Conservation (phyloP, 2,113 vertebrate genomes). For the Mobula birostris region DNA sequence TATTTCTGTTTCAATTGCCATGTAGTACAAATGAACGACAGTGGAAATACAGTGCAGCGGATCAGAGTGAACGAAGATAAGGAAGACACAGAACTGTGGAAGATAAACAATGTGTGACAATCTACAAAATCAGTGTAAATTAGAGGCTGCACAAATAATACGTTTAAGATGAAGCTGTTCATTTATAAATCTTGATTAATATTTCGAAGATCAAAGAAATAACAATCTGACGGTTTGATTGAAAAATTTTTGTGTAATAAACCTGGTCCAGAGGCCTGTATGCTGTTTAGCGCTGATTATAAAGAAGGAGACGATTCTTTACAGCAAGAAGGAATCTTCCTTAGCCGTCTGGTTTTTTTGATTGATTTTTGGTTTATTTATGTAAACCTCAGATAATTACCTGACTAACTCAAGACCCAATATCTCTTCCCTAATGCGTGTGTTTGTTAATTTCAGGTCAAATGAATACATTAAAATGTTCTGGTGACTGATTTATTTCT, state of each 20-base stretch:
- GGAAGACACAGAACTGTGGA: neutral
- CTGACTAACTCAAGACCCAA: conserved; percentile 31
- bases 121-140: conserved; percentile 23
- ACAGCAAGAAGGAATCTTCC: neutral
- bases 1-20: neutral
- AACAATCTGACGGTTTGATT: neutral
- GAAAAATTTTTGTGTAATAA: conserved; percentile 13
- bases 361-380: conserved; percentile 35
- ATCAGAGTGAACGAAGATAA: neutral
- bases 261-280: neutral
- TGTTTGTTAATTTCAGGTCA: conserved; percentile 36
- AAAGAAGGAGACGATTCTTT: conserved; percentile 3
- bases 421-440: conserved; percentile 9
- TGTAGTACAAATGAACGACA: neutral
- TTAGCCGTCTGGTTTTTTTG: neutral
- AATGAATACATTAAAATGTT: conserved; percentile 36
- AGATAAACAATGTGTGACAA: conserved; percentile 16
- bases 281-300: neutral
- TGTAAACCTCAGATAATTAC: conserved; percentile 35
- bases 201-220: conserved; percentile 13
- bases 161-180: neutral
- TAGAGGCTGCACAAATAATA: neutral
- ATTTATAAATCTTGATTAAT: conserved; percentile 6
- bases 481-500: conserved; percentile 31
- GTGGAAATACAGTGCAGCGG: neutral